Evolutionary conservation across 2,113 vertebrate genomes (phyloP).

Genomic region (Centropus bengalensis): DNA sequence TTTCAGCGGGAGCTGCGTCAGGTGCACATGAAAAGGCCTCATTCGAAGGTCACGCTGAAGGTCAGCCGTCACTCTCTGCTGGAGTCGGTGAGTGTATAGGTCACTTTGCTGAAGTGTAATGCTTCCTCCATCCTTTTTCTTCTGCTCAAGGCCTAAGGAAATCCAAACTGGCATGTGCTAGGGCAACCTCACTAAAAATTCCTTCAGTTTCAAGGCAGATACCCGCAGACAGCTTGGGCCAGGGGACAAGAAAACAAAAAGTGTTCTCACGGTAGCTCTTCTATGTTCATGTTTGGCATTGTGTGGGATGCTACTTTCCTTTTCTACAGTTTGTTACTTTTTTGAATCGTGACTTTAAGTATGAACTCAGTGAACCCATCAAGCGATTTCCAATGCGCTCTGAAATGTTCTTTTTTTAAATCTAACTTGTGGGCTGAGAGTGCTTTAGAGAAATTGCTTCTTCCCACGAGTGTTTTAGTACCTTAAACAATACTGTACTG

Average conservation of each 20-base stretch:
- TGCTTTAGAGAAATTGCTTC: conserved; percentile 40
- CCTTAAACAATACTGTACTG: conserved; percentile 30
- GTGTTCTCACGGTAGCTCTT: neutral
- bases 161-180: neutral
- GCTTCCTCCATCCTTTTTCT: neutral
- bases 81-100: conserved; percentile 85
- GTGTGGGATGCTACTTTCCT: neutral
- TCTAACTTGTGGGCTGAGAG: conserved; percentile 31
- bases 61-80: conserved; percentile 89
- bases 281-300: neutral
- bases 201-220: neutral
- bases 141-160: neutral
- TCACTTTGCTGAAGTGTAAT: neutral
- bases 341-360: conserved; percentile 18
- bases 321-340: neutral
- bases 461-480: conserved; percentile 50
- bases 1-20: conserved; percentile 96
- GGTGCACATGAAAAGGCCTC: conserved; percentile 92
- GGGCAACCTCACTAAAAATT: neutral
- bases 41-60: conserved; percentile 93
- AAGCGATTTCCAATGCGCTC: conserved; percentile 12
- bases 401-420: conserved; percentile 25
- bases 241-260: neutral
- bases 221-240: neutral
- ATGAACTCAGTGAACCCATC: neutral